Base-by-base conservation (phyloP, 2,888 invertebrate species). In the Papilio demoleus region DNA sequence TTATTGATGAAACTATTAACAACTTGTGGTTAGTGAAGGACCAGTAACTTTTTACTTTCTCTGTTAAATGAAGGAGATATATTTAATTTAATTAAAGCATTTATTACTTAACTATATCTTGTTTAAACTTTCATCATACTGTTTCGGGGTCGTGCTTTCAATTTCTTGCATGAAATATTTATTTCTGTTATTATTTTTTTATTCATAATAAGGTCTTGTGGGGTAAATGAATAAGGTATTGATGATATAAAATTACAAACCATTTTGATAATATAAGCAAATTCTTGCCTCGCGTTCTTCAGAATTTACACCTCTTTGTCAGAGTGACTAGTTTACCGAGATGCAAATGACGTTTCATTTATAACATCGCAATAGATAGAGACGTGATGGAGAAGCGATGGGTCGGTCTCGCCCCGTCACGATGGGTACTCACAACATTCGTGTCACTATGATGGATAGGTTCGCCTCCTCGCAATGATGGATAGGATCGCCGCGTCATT, bases 301-400 rank as follows among this genome's bases (percentile, higher is more conserved):
- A 1, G 1, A 53, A 27, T 27, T 27, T 4, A 11, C 53, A 27
- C 14, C 42, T 19, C 31, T 65, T 56, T 42, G 40, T 56, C 42
- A 19, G 4, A 24, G 31, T 19, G 56, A 65, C 56, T 56, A 42
- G 42, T 65, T 65, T 64, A 17, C 27, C 22, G 5, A 56, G 65
- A 19, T 27, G 17, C 19, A 65, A 56, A 19, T 31, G 27, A 19
- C 34, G 12, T 27, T 65, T 59, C 59, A 66, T 60, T 60, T 45
- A 60, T 60, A 22, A 60, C 27, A 22, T 45, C 9, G 36, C 47
- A 50, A 19, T 38, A 4, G 38, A 66, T 60, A 47, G 66, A 66
- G 60, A 59, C 47, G 59, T 47, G 58, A 59, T 59, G 27, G 56
- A 19, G 31, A 34, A 42, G 65, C 53, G 65, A 65, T 58, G 66